Base-by-base conservation (phyloP, 2,797 vertebrate species). In the Novumbra hubbsi region DNA sequence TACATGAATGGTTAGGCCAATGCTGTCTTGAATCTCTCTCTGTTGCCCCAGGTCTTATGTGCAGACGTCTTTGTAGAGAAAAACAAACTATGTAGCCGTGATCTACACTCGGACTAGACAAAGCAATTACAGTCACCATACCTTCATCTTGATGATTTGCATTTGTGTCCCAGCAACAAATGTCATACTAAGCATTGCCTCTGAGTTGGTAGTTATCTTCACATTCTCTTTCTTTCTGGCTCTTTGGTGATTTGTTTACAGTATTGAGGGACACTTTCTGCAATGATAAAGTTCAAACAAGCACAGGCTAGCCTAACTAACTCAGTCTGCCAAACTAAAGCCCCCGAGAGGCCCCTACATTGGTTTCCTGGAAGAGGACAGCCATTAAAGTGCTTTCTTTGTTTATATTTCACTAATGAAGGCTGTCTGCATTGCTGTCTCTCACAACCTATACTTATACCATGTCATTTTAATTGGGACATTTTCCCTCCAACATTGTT, bases 371-470 rank as follows among this genome's bases (percentile, higher is more conserved):
- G 68, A 86, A 81, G 78, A 67, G 75, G 64, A 76, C 11, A 50
- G 75, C 80, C 78, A 80, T 77, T 84, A 82, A 80, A 79, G 52
- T 73, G 66, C 68, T 76, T 76, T 82, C 74, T 84, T 82, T 82
- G 78, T 84, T 84, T 74, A 76, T 67, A 73, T 72, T 80, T 82
- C 38, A 19, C 80, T 79, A 82, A 68, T 68, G 1, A 68, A 49
- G 12, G 1, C 67, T 66, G 64, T 66, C 30, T 68, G 38, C 68
- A 72, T 82, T 73, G 24, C 67, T 64, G 68, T 65, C 78, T 64
- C 74, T 80, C 73, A 66, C 73, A 73, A 78, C 75, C 71, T 80
- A 72, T 70, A 72, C 71, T 79, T 80, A 27, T 77, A 76, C 66
- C 62, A 11, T 85, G 76, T 72, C 78, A 77, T 83, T 83, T 85